phyloP scores from a whole-genome alignment of 2,888 invertebrate species.

The Galerucella pusilla region DNA sequence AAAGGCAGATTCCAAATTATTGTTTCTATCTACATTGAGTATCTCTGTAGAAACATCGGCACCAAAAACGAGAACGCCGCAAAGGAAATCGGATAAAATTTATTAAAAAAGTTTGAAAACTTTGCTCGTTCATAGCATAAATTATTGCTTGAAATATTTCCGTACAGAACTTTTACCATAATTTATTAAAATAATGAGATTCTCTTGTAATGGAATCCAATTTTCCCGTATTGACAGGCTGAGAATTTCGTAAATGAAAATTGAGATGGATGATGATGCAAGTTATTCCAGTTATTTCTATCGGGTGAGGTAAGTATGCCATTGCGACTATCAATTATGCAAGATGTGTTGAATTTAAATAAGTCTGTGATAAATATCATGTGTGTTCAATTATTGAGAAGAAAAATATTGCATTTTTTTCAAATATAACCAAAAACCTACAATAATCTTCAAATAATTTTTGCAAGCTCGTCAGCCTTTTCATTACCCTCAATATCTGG shows the following conservation, averaged over 20 bases:
- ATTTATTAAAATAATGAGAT: conserved; percentile 43
- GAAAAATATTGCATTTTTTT: too few species aligned
- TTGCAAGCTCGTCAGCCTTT: too few species aligned
- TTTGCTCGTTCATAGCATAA: conserved; percentile 43
- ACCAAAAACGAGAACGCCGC: conserved; percentile 26
- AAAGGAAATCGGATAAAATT: conserved; percentile 45
- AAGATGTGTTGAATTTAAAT: too few species aligned
- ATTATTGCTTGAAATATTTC: conserved; percentile 42
- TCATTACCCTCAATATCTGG: too few species aligned
- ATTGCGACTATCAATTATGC: background rate
- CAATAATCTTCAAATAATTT: too few species aligned
- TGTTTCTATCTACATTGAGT: conserved; percentile 24
- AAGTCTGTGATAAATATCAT: too few species aligned
- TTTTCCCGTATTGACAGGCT: conserved; percentile 31
- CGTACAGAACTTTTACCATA: conserved; percentile 31
- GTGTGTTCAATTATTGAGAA: too few species aligned
- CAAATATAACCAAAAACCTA: too few species aligned
- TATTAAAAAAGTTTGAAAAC: conserved; percentile 51
- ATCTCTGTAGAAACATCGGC: conserved; percentile 31
- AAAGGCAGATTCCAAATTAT: conserved; percentile 22
- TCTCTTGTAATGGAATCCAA: conserved; percentile 35
- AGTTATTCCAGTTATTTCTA: conserved; percentile 1
- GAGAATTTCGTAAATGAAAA: conserved; percentile 33
- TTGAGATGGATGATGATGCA: conserved; percentile 20
- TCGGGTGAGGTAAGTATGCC: background rate